Base-by-base conservation (phyloP, 2,797 vertebrate species). In the Botia almorhae region DNA sequence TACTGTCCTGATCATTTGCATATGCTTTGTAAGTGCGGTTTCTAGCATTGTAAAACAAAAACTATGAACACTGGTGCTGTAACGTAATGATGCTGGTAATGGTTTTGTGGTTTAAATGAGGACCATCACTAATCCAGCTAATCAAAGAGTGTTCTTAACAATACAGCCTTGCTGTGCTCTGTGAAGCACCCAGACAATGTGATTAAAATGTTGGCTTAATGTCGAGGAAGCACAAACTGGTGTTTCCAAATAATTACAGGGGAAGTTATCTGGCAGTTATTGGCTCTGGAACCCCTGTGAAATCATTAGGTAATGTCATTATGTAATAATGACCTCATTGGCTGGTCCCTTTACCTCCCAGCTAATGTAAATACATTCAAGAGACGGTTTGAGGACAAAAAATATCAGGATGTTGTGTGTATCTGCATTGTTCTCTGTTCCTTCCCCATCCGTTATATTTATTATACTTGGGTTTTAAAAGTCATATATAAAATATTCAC, bases 221-320 rank as follows among this genome's bases (percentile, higher is more conserved):
- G 50, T 61, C 1, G 67, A 84, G 56, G 64, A 64, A 75, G 81
- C 68, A 51, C 76, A 81, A 72, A 79, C 78, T 85, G 69, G 53
- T 68, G 84, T 82, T 80, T 83, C 75, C 78, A 81, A 87, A 84
- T 84, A 87, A 86, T 81, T 82, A 83, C 77, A 82, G 87, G 84
- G 91, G 91, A 91, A 92, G 92, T 91, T 89, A 85, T 82, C 82
- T 86, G 88, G 90, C 87, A 83, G 83, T 84, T 87, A 91, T 89
- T 83, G 87, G 87, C 85, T 90, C 46, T 86, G 89, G 91, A 90
- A 90, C 82, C 87, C 87, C 90, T 86, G 90, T 88, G 88, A 82
- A 87, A 81, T 92, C 90, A 90, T 91, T 91, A 90, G 86, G 87
- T 93, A 89, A 92, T 93, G 88, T 90, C 75, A 91, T 93, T 92